Base-by-base conservation (phyloP, 2,797 vertebrate species). In the Sebastes hubbsi region DNA sequence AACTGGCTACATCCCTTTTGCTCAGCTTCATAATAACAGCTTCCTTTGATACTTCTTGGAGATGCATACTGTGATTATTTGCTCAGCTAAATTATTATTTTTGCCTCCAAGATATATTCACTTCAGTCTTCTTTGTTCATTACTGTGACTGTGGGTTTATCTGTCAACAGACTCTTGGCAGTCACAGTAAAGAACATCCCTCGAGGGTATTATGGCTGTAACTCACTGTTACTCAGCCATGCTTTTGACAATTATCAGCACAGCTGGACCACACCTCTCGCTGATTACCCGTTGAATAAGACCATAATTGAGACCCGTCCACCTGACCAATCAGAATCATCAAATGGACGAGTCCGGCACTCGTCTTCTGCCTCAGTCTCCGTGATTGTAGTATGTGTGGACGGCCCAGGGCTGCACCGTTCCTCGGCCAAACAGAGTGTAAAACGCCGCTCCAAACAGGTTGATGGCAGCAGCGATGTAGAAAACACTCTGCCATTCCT, bases 401-500 rank as follows among this genome's bases (percentile, higher is more conserved):
- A 98, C 88, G 14, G 98, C 98, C 99, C 99, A 99, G 71, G 92
- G 94, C 88, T 99, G 99, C 67, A 99, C 96, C 56, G 94, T 95
- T 32, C 99, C 99, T 83, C 92, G 95, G 79, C 96, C 97, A 62
- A 99, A 97, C n/a, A 96, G 18, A 0, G 95, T 91, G 94, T 98
- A 99, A 94, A 99, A 95, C 59, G 94, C n/a, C 1, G 98, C 97
- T 84, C 99, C 99, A 49, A 97, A 95, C 16, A 98, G 55, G 88
- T 99, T 97, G 92, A 99, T 97, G 72, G 84, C 94, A 78, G 97
- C 98, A 60, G 98, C 97, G 18, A 99, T 99, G 93, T 95, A 98
- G 94, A 99, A 99, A 38, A 99, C 98, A 1, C 66, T 93, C 89
- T 97, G 97, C 99, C 99, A 99, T 77, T 99, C 97, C 84, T 85